A percentile compares a stretch with the other conserved stretches of the same genome.
These are phyloP conservation scores for Falco naumanni DNA, from an alignment of 2,797 vertebrate genomes.

Conservation along the genomic window DNA sequence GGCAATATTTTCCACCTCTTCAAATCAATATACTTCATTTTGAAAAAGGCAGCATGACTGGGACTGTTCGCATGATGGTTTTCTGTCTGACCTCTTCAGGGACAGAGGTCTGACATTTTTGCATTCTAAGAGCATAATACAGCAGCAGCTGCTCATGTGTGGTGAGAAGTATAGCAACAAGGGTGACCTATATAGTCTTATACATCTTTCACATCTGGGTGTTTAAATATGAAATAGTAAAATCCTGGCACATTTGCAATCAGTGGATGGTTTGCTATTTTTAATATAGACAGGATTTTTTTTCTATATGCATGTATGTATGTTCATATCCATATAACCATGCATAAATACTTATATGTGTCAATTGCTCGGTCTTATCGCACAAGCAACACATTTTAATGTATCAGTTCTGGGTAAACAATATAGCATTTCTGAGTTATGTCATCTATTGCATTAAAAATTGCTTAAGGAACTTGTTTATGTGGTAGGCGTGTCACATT, in stretches of 20 bases:
- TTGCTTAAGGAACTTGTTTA: not conserved
- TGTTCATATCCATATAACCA: not conserved
- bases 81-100: not conserved
- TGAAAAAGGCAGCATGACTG: not conserved
- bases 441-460: not conserved
- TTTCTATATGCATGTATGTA: not conserved
- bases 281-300: not conserved
- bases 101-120: not conserved
- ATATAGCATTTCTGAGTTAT: not conserved
- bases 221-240: not conserved
- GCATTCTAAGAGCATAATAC: not conserved
- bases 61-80: not conserved
- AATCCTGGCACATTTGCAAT: not conserved
- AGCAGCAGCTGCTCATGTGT: not conserved
- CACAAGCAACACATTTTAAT: not conserved
- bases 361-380: not conserved
- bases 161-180: not conserved
- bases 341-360: not conserved
- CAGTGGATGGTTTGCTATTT: not conserved
- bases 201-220: not conserved
- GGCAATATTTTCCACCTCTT: not conserved
- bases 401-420: not conserved
- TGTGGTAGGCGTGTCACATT: not conserved
- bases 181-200: not conserved
- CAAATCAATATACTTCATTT: not conserved